Base-by-base conservation (phyloP, 2,888 invertebrate species). In the Leptopilina drosophilae region DNA sequence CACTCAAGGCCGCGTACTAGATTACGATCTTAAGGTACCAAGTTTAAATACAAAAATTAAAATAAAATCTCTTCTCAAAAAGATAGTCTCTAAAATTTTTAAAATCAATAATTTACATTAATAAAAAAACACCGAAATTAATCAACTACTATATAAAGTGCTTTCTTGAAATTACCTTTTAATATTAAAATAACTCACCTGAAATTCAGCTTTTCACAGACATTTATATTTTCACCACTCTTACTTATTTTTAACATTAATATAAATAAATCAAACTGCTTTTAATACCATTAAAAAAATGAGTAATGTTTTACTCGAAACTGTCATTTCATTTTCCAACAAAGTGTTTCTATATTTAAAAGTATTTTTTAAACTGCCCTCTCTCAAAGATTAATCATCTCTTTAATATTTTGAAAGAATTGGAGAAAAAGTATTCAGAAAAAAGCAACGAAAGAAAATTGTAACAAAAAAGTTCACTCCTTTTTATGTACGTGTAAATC, bases 1-100 rank as follows among this genome's bases (percentile, higher is more conserved):
- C 46, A 66, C 66, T 66, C 66, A 66, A 66, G 66, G 66, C 66
- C 66, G 66, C 46, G 42, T 66, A 46, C 46, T 66, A 66, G 66
- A 66, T 46, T 66, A 66, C 42, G 66, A 46, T 46, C 66, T 46
- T 42, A 66, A 42, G 15, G 8, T 15, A 66, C 15, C 66, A 46
- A 66, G 15, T 66, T 66, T 9, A 66, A 46, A 15, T 66, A 9
- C 12, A 42, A 42, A 33, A 33, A 42, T 42, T 15, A 66, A 66
- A 66, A 66, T 1, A 42, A 64, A 33, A 33, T 33, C 1, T 5
- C 33, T 4, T 12, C 12, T 40, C 40, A 64, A 64, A 64, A 40
- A 64, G 11, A 64, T 64, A 33, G 33, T 64, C 26, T 5, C 6
- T 42, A 42, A 0, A 64, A 64, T 14, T 33, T 46, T 66, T 40